Percentiles rank a stretch among this genome's conserved stretches.
Evolutionary conservation across 2,888 invertebrate species (phyloP).

Genomic region (Pseudococcus longispinus): DNA sequence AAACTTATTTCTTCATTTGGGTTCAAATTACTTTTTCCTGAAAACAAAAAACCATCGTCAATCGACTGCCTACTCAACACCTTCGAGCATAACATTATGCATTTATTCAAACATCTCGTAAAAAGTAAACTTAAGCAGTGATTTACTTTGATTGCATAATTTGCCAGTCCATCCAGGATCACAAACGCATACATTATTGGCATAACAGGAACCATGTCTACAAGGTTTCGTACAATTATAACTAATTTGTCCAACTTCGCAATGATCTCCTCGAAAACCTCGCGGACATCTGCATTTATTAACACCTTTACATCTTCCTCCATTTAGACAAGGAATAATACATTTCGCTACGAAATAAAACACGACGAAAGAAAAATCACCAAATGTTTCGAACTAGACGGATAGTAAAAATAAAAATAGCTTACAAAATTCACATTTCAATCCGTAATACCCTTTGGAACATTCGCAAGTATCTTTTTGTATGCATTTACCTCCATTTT

Average conservation of each 20-base stretch:
- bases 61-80: background rate
- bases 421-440: constrained; percentile 86
- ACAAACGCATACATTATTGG: constrained; percentile 76
- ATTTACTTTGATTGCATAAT: constrained; percentile 78
- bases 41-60: background rate
- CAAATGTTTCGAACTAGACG: too few relatives aligned
- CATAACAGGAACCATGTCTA: constrained; percentile 75
- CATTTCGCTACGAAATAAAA: constrained; percentile 73
- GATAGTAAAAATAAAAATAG: too few relatives aligned
- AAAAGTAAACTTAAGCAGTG: background rate
- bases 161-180: constrained; percentile 84
- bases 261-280: constrained; percentile 86
- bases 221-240: constrained; percentile 78
- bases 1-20: background rate
- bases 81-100: background rate
- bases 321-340: constrained; percentile 88
- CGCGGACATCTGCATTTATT: constrained; percentile 88
- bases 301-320: constrained; percentile 86
- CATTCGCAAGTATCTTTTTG: constrained; percentile 94
- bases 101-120: background rate
- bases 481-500: constrained; percentile 93
- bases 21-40: background rate
- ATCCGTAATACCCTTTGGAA: constrained; percentile 87
- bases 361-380: background rate
- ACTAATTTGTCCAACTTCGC: constrained; percentile 82